Evolutionary conservation across 2,113 vertebrate genomes (phyloP).

Genomic region (Zosterops japonicus): DNA sequence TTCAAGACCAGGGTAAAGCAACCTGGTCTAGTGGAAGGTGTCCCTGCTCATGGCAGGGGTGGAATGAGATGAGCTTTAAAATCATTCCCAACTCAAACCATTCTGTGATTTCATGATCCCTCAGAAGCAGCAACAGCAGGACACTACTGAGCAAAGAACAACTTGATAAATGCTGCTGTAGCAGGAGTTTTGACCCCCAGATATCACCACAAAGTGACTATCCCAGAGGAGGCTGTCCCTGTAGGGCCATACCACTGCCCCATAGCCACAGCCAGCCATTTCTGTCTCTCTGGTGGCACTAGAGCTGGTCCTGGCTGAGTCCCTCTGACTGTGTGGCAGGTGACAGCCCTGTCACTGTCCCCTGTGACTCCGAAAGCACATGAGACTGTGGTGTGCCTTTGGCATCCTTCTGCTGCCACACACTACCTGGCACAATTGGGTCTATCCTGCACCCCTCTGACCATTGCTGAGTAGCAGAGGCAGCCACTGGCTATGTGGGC

Average conservation of each 20-base stretch:
- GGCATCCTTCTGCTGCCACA: neutral
- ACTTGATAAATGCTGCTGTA: neutral
- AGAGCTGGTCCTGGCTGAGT: neutral
- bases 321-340: neutral
- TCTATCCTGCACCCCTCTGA: neutral
- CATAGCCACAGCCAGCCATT: neutral
- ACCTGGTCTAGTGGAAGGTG: neutral
- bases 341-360: fast-evolving
- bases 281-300: neutral
- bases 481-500: neutral
- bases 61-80: neutral
- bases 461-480: neutral
- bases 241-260: too few species aligned
- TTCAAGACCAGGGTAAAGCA: neutral
- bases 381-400: neutral
- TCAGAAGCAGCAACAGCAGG: neutral
- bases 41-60: neutral
- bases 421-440: neutral
- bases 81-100: neutral
- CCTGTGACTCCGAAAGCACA: fast-evolving
- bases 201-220: fast-evolving
- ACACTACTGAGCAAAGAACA: neutral
- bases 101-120: neutral
- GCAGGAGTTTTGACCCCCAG: neutral
- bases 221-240: neutral